Base-by-base conservation (phyloP, 1,140 invertebrate species). In the Drosophila littoralis region DNA sequence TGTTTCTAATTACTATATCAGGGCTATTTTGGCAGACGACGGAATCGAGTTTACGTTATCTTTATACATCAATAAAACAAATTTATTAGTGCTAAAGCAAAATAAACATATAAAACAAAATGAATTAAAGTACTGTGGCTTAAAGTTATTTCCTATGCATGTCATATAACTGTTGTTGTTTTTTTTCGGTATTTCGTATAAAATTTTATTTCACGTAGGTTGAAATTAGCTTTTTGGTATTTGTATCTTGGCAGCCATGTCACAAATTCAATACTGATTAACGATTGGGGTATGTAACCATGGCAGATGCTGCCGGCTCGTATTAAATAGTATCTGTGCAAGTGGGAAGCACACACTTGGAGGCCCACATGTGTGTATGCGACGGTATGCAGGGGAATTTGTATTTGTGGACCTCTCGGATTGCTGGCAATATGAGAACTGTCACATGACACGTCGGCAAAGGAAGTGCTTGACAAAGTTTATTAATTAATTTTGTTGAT, bases 401-500 rank as follows among this genome's bases (percentile, higher is more conserved):
- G 35, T 73, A 45, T 60, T 48, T 50, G 57, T 33, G 43, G 40
- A 64, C 40, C 59, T 51, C 46, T 22, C 64, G 60, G 63, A 75
- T 66, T 70, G 40, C 52, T 61, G 81, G 52, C 60, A 79, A 68
- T 88, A 88, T 88, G 83, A 88, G 83, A 76, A 76, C 71, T 88
- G 82, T 79, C 79, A 86, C 75, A 81, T 66, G 83, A 79, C 75
- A 72, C 83, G 82, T 81, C 76, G 77, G 83, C 79, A 68, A 71
- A 69, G 83, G 79, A 83, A 82, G 86, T 86, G 75, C 83, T 77
- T 77, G 83, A 70, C 84, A 88, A 88, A 88, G 84, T 88, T 88
- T 88, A 88, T 88, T 88, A 88, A 88, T 88, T 88, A 88, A 89
- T 88, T 88, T 88, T 88, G 84, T 89, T 89, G 84, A 88, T 88